Base-by-base conservation (phyloP, 2,888 invertebrate species). In the Pediacus dermestoides region DNA sequence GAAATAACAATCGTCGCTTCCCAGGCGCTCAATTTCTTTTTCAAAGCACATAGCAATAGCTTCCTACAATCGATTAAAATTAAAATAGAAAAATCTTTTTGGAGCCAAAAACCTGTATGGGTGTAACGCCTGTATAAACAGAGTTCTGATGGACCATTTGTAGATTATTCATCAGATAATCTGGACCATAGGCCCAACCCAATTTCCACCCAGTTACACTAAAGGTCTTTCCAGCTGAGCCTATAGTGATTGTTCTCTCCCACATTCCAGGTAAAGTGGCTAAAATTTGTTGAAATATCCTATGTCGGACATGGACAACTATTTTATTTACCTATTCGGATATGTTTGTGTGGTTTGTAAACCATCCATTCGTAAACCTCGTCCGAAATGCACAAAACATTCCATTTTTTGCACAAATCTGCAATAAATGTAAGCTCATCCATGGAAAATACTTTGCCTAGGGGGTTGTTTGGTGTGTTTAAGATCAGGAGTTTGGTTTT, bases 321-420 rank as follows among this genome's bases (percentile, higher is more conserved):
- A 23, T 33, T 27, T 33, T 25, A 44, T 16, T 41, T 66, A 88
- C 95, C 94, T 42, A 97, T 96, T 64, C 95, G 79, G 42, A 95
- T 80, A 68, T 96, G 91, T 57, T 88, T 74, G 15, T 80, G 74
- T 0, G 86, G 85, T 59, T 86, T 80, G 59, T 85, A 95, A 7
- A 90, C 87, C 66, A 99, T 78, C 93, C 95, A 97, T 68, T 99
- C 97, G 56, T 99, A 99, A 0, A 99, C 99, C 69, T 99, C 99
- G 69, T 99, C 99, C 1, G 94, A 85, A 11, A 99, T 70, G 39
- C 93, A 94, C 4, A 99, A 71, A 2, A 88, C 86, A 65, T 99
- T 85, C 77, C 91, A 85, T 61, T 95, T 90, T 63, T 86, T 87
- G 66, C 95, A 96, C 39, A 99, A 71, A 50, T 85, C 75, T 0